Evolutionary conservation across 2,113 vertebrate genomes (phyloP).

Genomic region (Apteryx mantelli): DNA sequence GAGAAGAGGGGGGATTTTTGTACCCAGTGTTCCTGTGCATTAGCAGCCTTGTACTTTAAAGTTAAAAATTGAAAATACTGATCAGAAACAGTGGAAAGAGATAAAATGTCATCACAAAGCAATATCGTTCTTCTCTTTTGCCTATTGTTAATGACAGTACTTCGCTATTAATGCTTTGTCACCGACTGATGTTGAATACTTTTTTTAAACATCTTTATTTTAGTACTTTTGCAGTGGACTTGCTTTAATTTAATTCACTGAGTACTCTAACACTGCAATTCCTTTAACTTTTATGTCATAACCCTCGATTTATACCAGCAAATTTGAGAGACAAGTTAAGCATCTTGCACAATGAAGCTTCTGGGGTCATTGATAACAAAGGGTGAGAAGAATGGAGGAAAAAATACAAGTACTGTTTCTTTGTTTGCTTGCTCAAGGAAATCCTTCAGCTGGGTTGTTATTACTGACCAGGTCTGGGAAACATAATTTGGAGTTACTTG

Average conservation of each 20-base stretch:
- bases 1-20: neutral
- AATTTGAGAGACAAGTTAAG: conserved; percentile 18
- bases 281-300: conserved; percentile 18
- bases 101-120: neutral
- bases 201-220: neutral
- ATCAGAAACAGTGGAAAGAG: neutral
- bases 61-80: neutral
- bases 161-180: neutral
- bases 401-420: conserved; percentile 33
- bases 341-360: conserved; percentile 30
- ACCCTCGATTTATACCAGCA: conserved; percentile 33
- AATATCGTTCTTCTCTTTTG: neutral
- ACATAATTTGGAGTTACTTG: conserved; percentile 37
- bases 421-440: conserved; percentile 57
- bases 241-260: neutral
- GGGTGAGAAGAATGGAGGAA: conserved; percentile 11
- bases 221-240: neutral
- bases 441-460: conserved; percentile 48
- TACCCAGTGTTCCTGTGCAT: neutral
- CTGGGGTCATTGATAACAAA: conserved; percentile 16
- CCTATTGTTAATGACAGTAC: neutral
- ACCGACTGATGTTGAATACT: neutral
- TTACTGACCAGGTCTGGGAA: conserved; percentile 59
- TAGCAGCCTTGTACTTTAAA: neutral
- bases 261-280: neutral